phyloP scores from a whole-genome alignment of 2,888 invertebrate species.

The Crocallis elinguaria region DNA sequence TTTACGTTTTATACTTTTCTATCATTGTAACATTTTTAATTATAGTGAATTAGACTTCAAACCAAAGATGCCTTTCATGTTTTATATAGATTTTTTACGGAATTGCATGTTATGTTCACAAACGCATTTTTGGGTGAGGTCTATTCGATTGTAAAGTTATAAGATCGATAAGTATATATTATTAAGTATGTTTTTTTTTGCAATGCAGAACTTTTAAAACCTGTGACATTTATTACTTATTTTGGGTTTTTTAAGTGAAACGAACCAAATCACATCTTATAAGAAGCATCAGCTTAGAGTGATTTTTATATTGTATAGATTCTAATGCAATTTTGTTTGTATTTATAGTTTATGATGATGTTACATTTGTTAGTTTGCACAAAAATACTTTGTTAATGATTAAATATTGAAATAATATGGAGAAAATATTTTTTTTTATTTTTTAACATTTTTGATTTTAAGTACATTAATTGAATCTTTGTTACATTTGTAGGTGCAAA shows the following conservation, averaged over 20 bases:
- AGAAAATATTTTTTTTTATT: conserved; percentile 32
- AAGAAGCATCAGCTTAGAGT: conserved; percentile 28
- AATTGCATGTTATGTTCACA: neutral
- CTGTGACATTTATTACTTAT: neutral
- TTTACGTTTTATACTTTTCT: conserved; percentile 15
- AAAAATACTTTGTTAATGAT: conserved; percentile 74
- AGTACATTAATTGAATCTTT: too few relatives aligned
- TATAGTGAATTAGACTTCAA: conserved; percentile 11
- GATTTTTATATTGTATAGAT: conserved; percentile 47
- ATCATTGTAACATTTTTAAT: conserved; percentile 6
- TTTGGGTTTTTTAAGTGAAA: conserved; percentile 6
- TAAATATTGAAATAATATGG: conserved; percentile 60
- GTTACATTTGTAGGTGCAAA: too few relatives aligned
- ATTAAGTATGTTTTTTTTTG: conserved; percentile 4
- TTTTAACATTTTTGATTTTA: neutral
- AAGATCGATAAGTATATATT: neutral
- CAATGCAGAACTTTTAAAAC: neutral
- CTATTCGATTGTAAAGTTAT: conserved; percentile 17
- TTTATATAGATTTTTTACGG: neutral
- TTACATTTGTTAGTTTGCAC: conserved; percentile 77
- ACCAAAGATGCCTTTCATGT: conserved; percentile 28
- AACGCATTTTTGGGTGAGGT: conserved; percentile 14
- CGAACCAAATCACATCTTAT: conserved; percentile 31
- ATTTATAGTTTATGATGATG: conserved; percentile 79
- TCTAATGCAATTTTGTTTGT: conserved; percentile 77